Base-by-base conservation (phyloP, 35 echinoderm and acorn worm genomes). In the Lytechinus variegatus region DNA sequence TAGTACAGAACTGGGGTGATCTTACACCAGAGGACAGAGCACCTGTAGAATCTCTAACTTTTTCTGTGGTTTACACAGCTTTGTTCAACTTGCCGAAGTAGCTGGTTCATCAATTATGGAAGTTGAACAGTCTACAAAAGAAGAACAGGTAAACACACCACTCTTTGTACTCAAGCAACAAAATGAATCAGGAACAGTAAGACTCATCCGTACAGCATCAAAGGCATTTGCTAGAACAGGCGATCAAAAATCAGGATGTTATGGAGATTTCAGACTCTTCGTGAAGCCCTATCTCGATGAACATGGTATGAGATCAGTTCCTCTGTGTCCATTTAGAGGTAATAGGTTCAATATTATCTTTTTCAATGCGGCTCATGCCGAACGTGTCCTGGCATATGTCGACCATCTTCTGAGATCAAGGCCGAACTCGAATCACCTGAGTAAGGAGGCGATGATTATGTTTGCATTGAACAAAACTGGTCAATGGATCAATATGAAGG, bases 341-440 rank as follows among this genome's bases (percentile, higher is more conserved):
- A 96, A 96, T 33, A 94, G 94, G 3, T 97, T 97, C 89, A 97
- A 97, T 54, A 93, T 97, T 55, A 52, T 95, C 27, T 97, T 97
- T 54, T 57, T 54, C 9, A 97, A 97, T 95, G 94, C 96, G 29
- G 96, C 87, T 8, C 28, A 66, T 56, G 33, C 33, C 33, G 33
- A 44, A 44, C 33, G 33, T 44, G 33, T 44, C 33, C 33, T 44
- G 33, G 33, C 33, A 44, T 44, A 44, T 44, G 33, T 44, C 33
- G 33, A 44, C 2, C 33, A 44, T 44, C 33, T 44, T 44, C 33
- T 44, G 33, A 44, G 33, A 44, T 44, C 33, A 44, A 44, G 33
- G 33, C 33, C 33, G 33, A 44, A 44, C 33, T 44, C 33, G 33
- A 44, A 44, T 44, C 33, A 44, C 33, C 33, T 44, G 33, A 44